Evolutionary conservation across 2,888 invertebrate genomes (phyloP), one percentile per base, ranked within the genome.

Genomic region (Drosophila greeni): DNA sequence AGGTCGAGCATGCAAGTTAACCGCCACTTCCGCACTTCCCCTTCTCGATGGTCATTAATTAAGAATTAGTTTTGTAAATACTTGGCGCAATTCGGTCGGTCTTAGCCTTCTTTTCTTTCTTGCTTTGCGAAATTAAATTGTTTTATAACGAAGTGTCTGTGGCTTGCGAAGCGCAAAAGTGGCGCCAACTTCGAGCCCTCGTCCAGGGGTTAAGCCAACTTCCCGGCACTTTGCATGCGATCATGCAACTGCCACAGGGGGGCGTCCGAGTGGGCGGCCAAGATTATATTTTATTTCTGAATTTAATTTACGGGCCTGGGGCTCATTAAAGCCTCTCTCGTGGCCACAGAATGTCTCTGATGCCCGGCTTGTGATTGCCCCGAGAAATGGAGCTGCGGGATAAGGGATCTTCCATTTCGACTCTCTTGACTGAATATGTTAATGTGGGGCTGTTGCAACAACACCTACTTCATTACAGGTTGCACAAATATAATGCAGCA

Each of bases 141-240:
- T 78, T 83, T 81, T 83, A 71, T 80, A 80, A 80, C 79, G 82
- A 80, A 81, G 82, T 80, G 83, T 81, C 82, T 80, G 79, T 39
- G 73, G 62, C 72, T 73, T 70, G 68, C 82, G 80, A 76, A 76
- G 77, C 77, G 80, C 70, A 78, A 76, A 82, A 79, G 74, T 82
- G 82, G 80, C 77, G 77, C 82, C 76, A 57, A 23, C 5, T 31
- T 14, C 20, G 34, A 34, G 20, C 20, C 55, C 56, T 51, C 31
- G 16, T 49, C 23, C 33, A 47, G 36, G 59, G 57, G 42, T 49
- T 49, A 49, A 45, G 29, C 45, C 29, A 20, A 62, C 64, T 62
- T 62, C 64, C 56, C 49, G 54, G 60, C 69, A 72, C 72, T 72
- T 72, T 72, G 72, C 72, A 72, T 72, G 72, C 33, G 72, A 72